Conservation (phyloP, 2,113 vertebrate genomes). For the Nibea albiflora region DNA sequence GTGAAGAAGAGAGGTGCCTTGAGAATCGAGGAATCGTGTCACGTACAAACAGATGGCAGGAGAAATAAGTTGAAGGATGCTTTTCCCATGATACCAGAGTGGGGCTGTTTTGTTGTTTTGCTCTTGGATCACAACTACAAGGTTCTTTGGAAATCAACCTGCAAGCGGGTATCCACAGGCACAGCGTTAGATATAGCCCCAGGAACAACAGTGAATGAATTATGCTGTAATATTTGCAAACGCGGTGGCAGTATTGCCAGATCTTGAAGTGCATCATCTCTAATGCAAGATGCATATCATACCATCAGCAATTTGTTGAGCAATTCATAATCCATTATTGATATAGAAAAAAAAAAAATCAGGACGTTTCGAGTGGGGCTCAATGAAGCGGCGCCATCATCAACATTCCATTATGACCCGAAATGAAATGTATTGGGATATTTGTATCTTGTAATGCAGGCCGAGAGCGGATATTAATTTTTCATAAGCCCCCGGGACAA, state of each 20-base stretch:
- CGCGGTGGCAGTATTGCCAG: background rate
- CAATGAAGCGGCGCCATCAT: conserved; percentile 40
- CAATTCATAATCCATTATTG: conserved; percentile 59
- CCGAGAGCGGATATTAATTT: conserved; percentile 51
- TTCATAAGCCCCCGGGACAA: conserved; percentile 42
- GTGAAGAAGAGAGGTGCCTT: background rate
- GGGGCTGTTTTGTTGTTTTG: conserved; percentile 12
- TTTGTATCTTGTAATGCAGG: conserved; percentile 53
- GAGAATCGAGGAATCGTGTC: conserved; percentile 23
- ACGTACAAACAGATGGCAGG: background rate
- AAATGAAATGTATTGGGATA: conserved; percentile 56
- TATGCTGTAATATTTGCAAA: conserved; percentile 29
- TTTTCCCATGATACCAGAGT: conserved; percentile 32
- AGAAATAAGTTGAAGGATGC: conserved; percentile 20
- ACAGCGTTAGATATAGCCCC: conserved; percentile 1
- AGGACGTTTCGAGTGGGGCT: conserved; percentile 46
- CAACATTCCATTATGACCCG: conserved; percentile 44
- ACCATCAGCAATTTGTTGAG: conserved; percentile 25
- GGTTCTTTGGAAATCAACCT: conserved; percentile 24
- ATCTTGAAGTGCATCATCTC: conserved; percentile 42
- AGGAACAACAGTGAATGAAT: conserved; percentile 25
- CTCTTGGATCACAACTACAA: conserved; percentile 26
- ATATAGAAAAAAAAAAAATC: conserved; percentile 47
- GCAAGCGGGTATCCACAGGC: background rate
- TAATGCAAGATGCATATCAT: conserved; percentile 36